Evolutionary conservation across 2,888 invertebrate species (phyloP).

Genomic region (Autographa pulchrina): DNA sequence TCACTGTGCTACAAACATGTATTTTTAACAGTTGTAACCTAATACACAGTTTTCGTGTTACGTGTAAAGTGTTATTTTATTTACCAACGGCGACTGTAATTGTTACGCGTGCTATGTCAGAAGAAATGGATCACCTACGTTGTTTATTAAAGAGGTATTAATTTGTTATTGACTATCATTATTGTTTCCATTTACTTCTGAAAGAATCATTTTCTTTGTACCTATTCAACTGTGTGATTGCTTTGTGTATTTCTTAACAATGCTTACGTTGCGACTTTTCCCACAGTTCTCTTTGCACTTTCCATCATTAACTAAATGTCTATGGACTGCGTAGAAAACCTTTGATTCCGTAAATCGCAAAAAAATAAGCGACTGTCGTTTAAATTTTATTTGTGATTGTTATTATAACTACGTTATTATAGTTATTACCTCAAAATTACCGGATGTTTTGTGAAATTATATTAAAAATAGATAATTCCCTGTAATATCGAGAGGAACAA

Average conservation of each 20-base stretch:
- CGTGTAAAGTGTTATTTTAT: constrained; percentile 41
- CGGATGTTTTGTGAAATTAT: constrained; percentile 34
- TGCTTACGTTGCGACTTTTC: constrained; percentile 55
- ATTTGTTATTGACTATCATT: constrained; percentile 22
- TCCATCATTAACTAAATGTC: constrained; percentile 55
- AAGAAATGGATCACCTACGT: constrained; percentile 70
- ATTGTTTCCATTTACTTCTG: constrained; percentile 10
- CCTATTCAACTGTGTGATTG: constrained; percentile 37
- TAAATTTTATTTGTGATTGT: constrained; percentile 14
- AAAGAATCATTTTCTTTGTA: constrained; percentile 26
- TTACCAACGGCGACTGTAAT: constrained; percentile 52
- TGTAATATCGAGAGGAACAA: constrained; percentile 11
- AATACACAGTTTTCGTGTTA: constrained; percentile 13
- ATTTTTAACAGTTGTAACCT: constrained; percentile 9
- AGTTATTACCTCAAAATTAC: constrained; percentile 21
- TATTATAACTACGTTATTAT: constrained; percentile 8
- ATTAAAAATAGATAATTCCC: constrained; percentile 2
- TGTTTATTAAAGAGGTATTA: constrained; percentile 72
- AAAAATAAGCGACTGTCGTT: constrained; percentile 16
- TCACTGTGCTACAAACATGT: constrained; percentile 15
- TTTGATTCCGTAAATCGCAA: constrained; percentile 39
- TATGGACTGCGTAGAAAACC: constrained; percentile 51
- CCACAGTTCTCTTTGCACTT: constrained; percentile 65
- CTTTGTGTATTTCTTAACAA: constrained; percentile 58
- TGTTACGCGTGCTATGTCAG: constrained; percentile 65